Percentiles rank a stretch among this genome's conserved stretches.
Conservation (phyloP, 2,797 vertebrate species). For the Hapalemur alaotrensis region DNA sequence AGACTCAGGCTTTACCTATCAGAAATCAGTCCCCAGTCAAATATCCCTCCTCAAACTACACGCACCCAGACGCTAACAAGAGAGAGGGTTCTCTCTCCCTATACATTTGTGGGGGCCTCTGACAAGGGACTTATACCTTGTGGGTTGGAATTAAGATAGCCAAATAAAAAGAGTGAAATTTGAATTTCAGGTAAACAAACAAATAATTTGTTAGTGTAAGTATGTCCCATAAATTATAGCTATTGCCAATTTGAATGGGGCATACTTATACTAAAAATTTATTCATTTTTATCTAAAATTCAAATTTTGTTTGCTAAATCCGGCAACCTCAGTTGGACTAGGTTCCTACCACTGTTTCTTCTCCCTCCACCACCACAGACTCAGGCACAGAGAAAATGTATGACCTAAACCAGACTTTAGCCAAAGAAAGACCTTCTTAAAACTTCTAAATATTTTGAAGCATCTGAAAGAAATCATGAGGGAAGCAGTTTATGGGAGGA, state of each 20-base stretch:
- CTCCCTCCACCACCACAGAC: neutral
- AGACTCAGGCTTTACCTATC: neutral
- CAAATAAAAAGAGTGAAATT: neutral
- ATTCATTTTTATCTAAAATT: slow-evolving; percentile 40
- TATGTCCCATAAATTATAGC: neutral
- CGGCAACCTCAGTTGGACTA: neutral
- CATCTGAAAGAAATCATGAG: slow-evolving; percentile 29
- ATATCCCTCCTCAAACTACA: neutral
- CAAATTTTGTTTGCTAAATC: neutral
- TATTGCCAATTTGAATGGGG: neutral
- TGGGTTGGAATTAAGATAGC: neutral
- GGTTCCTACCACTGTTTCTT: neutral
- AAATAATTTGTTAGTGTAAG: neutral
- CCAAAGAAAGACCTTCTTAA: neutral
- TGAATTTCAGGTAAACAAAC: slow-evolving; percentile 19
- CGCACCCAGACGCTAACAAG: neutral
- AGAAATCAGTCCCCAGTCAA: neutral
- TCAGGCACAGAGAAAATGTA: neutral
- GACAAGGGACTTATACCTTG: neutral
- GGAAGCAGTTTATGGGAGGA: neutral
- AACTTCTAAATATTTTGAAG: neutral
- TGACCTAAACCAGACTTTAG: neutral
- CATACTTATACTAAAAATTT: neutral
- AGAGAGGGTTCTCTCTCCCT: neutral
- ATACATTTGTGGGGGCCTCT: neutral